Base-by-base conservation (phyloP, 2,888 invertebrate genomes). In the Pterostichus madidus region DNA sequence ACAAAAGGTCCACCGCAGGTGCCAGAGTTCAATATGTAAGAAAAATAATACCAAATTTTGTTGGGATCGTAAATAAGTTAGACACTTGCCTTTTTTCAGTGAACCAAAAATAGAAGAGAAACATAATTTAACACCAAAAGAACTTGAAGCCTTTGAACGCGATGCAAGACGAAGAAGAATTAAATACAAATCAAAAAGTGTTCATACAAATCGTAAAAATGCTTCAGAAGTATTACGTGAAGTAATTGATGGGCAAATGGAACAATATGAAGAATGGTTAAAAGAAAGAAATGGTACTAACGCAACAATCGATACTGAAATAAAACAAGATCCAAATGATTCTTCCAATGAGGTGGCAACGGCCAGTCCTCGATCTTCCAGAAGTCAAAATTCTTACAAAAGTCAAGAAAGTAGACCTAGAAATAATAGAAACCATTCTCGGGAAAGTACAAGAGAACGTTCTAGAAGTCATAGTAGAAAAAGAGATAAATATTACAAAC, bases 91-190 rank as follows among this genome's bases (percentile, higher is more conserved):
- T 68, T 59, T 56, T 68, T 77, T 35, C 15, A 81, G 59, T 53
- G 75, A 81, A 59, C 81, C 81, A 24, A 81, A 75, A 59, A 56
- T 49, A 15, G 75, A 59, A 59, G 75, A 81, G 24, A 73, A 75
- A 75, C 75, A 81, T 15, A 73, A 81, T 49, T 46, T 81, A 75
- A 81, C 81, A 31, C 46, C 61, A 24, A 31, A 35, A n/a, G 81
- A 81, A 59, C 24, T 73, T 17, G 56, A 81, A 61, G 75, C 73
- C 31, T 59, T 81, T 86, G 90, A 92, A 87, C 91, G 94, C 64
- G 91, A 94, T 87, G 91, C 93, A 87, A 92, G 92, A 88, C 91
- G 94, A 11, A 90, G 94, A 13, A 90, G 93, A 85, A 88, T 91
- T 68, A 92, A 92, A 88, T 93, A 94, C 88, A 90, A 92, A 84